A percentile compares a stretch with the other conserved stretches of the same genome.
These are phyloP conservation scores for Alcedo quadribrachys DNA, from an alignment of 2,797 vertebrate species.

Conservation along the genomic window DNA sequence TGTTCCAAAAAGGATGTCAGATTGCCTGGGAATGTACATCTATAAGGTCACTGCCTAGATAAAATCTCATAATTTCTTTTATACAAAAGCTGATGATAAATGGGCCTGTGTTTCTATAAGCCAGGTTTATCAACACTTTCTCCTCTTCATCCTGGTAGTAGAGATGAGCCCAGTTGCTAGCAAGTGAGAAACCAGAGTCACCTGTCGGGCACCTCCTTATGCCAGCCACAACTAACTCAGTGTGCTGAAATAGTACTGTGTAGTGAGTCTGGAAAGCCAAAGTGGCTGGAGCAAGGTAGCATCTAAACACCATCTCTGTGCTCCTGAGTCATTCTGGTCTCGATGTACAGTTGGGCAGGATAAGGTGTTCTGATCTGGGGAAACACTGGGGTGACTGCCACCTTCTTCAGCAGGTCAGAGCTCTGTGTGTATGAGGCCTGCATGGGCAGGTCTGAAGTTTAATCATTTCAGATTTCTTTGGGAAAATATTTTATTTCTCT, in stretches of 20 bases:
- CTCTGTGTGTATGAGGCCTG: background rate
- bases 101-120: background rate
- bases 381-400: background rate
- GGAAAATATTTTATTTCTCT: background rate
- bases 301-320: background rate
- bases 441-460: background rate
- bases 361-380: background rate
- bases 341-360: background rate
- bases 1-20: fast-evolving
- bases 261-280: background rate
- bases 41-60: background rate
- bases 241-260: fast-evolving
- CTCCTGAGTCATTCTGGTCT: background rate
- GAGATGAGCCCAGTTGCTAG: background rate
- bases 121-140: background rate
- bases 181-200: background rate
- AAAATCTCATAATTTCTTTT: background rate
- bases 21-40: fast-evolving
- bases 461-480: background rate
- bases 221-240: background rate
- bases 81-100: background rate
- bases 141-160: background rate
- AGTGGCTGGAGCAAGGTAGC: fast-evolving
- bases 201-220: background rate
- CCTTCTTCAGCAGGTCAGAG: background rate